phyloP scores from a whole-genome alignment of 2,113 vertebrate species.

The Eulacestoma nigropectus region DNA sequence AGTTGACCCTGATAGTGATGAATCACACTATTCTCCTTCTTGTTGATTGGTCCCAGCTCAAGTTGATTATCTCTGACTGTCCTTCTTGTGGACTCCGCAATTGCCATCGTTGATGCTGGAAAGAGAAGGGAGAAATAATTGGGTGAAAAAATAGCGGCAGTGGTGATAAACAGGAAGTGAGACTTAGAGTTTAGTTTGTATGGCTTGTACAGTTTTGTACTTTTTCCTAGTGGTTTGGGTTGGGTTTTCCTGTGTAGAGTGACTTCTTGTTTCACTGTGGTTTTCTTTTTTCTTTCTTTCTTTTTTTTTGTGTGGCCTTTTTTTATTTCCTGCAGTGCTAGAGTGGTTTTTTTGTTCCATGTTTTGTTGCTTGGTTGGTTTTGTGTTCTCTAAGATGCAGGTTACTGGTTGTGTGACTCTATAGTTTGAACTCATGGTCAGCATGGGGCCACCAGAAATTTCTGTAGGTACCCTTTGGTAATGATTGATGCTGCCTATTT shows the following conservation, averaged over 20 bases:
- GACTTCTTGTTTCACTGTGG: neutral
- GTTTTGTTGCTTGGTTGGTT: neutral
- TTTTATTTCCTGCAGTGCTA: neutral
- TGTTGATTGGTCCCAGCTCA: neutral
- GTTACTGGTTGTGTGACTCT: neutral
- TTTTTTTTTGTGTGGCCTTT: neutral
- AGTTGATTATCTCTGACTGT: neutral
- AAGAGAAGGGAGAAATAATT: neutral
- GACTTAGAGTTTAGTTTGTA: neutral
- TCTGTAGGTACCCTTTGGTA: neutral
- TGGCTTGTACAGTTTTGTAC: neutral
- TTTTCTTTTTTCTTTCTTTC: neutral
- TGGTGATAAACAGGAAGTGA: neutral
- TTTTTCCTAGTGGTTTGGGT: neutral
- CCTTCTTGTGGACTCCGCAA: neutral
- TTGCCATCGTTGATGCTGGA: neutral
- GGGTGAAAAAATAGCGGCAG: neutral
- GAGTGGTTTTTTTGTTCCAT: neutral
- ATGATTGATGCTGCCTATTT: neutral
- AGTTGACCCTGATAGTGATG: neutral
- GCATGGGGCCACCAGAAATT: neutral
- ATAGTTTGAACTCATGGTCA: neutral
- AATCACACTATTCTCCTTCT: neutral
- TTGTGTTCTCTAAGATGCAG: neutral
- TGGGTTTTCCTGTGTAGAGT: constrained; percentile 30